Base-by-base conservation (phyloP, 2,888 invertebrate genomes). In the Drosophila multiciliata region DNA sequence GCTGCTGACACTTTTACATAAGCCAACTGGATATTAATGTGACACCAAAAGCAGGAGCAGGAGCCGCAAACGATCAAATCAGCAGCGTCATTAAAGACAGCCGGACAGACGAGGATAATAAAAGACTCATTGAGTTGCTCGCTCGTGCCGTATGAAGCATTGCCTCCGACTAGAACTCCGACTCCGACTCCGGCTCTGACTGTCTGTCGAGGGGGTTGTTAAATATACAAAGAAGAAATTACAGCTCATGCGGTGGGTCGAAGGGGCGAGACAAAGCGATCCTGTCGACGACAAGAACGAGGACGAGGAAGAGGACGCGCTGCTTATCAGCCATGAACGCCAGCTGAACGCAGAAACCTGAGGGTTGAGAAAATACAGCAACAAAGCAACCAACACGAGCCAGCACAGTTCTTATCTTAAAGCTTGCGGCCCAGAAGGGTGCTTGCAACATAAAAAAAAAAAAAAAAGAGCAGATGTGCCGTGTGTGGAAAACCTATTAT, bases 401-500 rank as follows among this genome's bases (percentile, higher is more conserved):
- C 69, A 20, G 58, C 17, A 38, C 50, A 26, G 75, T 72, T 78
- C 90, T 90, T 87, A 87, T 87, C 87, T 87, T 90, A 78, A 87
- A 87, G 89, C 87, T 87, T 73, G 45, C 62, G 52, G 42, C 32
- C 36, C 53, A 38, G 55, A 58, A 69, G 88, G 85, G 85, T 79
- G 85, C 55, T 36, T 53, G 26, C 45, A 42, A 20, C 20, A 45
- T 20, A 45, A 45, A 7, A 42, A 20, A 20, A 20, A 20, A 12
- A 12, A 55, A 49, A 83, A 89, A 84, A 75, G 82, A 89, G 89
- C 90, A 88, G 88, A 89, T 88, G 88, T 89, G 75, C 82, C 23
- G 23, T 33, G 60, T 65, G 73, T 57, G 53, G 54, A 59, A 57
- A 49, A 29, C 66, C 48, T 38, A 67, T 38, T 42, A 69, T 35